These are phyloP conservation scores for Drosophila suzukii DNA, from an alignment of 1,140 invertebrate genomes.

Conservation along the genomic window DNA sequence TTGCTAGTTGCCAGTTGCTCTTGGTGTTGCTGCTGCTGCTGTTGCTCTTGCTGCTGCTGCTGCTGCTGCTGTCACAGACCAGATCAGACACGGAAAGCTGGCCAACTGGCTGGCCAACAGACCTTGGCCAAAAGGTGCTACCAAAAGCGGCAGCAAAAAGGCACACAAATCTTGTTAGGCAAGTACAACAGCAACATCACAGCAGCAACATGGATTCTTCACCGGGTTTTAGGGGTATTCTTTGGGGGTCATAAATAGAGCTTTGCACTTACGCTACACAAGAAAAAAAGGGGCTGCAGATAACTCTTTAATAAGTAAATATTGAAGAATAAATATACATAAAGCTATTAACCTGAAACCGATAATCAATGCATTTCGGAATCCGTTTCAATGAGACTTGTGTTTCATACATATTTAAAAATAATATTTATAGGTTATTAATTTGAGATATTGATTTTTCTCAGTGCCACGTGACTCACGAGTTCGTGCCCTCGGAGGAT, in stretches of 20 bases:
- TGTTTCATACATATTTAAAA: no score
- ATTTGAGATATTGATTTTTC: background rate
- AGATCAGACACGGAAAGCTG: slow-evolving; percentile 51
- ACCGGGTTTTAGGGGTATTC: background rate
- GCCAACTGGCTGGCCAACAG: slow-evolving; percentile 15
- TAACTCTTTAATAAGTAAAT: no score
- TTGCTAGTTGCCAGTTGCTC: slow-evolving; percentile 15
- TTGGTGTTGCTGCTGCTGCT: slow-evolving; percentile 27
- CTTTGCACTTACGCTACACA: slow-evolving; percentile 18
- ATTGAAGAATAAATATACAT: no score
- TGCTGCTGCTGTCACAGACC: slow-evolving; percentile 44
- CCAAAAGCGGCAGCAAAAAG: slow-evolving; percentile 52
- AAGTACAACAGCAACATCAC: slow-evolving; percentile 14
- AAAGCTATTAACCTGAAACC: no score
- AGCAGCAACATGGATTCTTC: slow-evolving; percentile 19
- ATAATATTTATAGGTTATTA: no score
- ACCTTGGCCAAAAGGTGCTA: slow-evolving; percentile 50
- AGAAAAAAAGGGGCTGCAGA: background rate
- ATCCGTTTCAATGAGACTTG: no score
- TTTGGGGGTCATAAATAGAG: slow-evolving; percentile 41
- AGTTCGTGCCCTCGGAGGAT: slow-evolving; percentile 28
- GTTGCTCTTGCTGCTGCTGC: no score
- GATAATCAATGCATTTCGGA: no score
- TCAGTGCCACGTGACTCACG: slow-evolving; percentile 6
- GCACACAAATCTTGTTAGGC: slow-evolving; percentile 54